Evolutionary conservation across 2,888 invertebrate genomes (phyloP).

Genomic region (Rhaphigaster nebulosa): DNA sequence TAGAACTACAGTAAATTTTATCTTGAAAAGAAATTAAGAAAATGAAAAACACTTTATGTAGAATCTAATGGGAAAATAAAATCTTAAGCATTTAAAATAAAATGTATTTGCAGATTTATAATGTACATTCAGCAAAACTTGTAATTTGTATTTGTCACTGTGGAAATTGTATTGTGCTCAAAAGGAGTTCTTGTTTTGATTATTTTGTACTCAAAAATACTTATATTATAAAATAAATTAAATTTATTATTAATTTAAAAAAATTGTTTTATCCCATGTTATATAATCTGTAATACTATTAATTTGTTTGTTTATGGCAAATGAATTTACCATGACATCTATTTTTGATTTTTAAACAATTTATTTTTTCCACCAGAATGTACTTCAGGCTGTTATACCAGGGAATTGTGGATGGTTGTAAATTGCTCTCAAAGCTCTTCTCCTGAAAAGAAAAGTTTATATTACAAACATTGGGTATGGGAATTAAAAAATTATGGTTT

Average conservation of each 20-base stretch:
- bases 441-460: not conserved
- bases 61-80: not conserved
- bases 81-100: not conserved
- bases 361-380: not conserved
- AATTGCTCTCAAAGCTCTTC: constrained; percentile 17
- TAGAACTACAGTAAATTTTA: too few relatives aligned
- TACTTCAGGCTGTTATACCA: not conserved
- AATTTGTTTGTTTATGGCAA: not conserved
- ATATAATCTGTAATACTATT: not conserved
- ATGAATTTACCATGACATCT: not conserved
- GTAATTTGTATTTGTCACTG: not conserved
- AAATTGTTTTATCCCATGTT: not conserved
- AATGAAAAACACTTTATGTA: not conserved
- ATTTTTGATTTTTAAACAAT: not conserved
- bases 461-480: not conserved
- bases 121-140: not conserved
- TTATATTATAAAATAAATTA: not conserved
- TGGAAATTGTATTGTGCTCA: not conserved
- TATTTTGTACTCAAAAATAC: not conserved
- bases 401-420: not conserved
- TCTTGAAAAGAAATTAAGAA: too few relatives aligned
- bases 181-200: not conserved
- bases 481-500: not conserved
- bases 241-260: not conserved
- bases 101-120: not conserved